A percentile compares a stretch with the other conserved stretches of the same genome.
These are phyloP conservation scores for Melanerpes formicivorus DNA, from an alignment of 2,113 vertebrate genomes.

Conservation along the genomic window DNA sequence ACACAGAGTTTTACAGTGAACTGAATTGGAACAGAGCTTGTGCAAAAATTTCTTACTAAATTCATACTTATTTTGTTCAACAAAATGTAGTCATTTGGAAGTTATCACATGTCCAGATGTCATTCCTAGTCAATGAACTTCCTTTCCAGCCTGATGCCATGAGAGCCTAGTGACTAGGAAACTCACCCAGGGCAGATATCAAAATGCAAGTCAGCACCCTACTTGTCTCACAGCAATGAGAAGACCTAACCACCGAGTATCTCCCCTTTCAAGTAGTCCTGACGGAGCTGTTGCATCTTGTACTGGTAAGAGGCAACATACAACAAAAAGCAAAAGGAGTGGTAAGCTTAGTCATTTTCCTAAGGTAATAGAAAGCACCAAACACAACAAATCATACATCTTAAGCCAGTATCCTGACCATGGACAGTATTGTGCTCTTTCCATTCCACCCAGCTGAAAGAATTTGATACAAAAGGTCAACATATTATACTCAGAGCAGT, in stretches of 20 bases:
- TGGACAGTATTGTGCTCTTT: neutral
- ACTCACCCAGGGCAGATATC: rapidly evolving
- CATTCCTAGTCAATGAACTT: neutral
- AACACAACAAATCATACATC: rapidly evolving
- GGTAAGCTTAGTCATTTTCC: neutral
- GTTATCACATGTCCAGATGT: neutral
- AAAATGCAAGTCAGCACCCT: neutral
- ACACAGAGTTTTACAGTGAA: neutral
- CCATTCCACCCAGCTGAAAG: neutral
- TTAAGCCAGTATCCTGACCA: neutral
- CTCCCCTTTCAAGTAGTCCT: neutral
- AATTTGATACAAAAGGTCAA: neutral
- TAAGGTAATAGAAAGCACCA: neutral
- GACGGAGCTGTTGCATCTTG: neutral
- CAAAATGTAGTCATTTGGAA: neutral
- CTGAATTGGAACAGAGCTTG: neutral
- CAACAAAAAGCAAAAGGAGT: neutral
- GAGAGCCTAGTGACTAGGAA: neutral
- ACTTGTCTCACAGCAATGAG: neutral
- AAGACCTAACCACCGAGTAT: neutral
- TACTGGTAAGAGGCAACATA: neutral
- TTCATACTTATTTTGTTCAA: neutral
- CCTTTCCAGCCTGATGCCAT: neutral
- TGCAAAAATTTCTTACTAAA: neutral
- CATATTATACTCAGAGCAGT: neutral